A percentile compares a stretch with the other conserved stretches of the same genome.
Evolutionary conservation across 1,140 invertebrate species (phyloP).

Genomic region (Bombus breviceps): DNA sequence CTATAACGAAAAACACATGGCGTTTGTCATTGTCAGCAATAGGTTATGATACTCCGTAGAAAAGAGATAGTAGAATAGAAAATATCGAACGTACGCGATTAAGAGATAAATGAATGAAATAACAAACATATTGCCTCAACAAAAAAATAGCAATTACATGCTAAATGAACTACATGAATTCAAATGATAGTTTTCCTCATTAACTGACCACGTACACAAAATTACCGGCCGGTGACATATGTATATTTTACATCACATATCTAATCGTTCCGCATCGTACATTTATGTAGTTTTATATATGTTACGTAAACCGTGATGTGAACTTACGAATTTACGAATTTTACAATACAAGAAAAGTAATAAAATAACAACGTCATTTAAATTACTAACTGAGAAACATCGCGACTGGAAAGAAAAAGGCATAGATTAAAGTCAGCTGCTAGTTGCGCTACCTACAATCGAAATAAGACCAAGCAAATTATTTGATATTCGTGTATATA

Average conservation of each 20-base stretch:
- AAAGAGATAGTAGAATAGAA: not conserved
- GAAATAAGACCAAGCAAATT: not conserved
- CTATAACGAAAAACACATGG: not conserved
- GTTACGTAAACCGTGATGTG: not conserved
- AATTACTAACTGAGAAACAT: conserved; percentile 57
- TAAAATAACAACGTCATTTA: conserved; percentile 60
- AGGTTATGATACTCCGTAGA: conserved; percentile 21
- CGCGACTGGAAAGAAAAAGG: conserved; percentile 43
- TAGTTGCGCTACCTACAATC: not conserved
- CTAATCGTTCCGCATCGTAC: conserved; percentile 32
- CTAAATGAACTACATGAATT: not conserved
- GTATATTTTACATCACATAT: conserved; percentile 43
- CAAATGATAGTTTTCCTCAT: not conserved
- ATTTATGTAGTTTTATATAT: conserved; percentile 16
- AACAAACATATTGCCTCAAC: not conserved
- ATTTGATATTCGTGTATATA: not conserved
- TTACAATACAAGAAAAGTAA: conserved; percentile 51
- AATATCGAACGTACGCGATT: not conserved
- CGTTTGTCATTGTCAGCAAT: conserved; percentile 3
- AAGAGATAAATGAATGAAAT: not conserved
- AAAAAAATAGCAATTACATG: not conserved
- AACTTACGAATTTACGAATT: conserved; percentile 55
- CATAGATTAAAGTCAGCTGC: conserved; percentile 22
- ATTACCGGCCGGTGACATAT: conserved; percentile 68
- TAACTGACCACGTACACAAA: conserved; percentile 67